A percentile compares a stretch with the other conserved stretches of the same genome.
Conservation (phyloP, 2,113 vertebrate species). For the Bubo bubo region DNA sequence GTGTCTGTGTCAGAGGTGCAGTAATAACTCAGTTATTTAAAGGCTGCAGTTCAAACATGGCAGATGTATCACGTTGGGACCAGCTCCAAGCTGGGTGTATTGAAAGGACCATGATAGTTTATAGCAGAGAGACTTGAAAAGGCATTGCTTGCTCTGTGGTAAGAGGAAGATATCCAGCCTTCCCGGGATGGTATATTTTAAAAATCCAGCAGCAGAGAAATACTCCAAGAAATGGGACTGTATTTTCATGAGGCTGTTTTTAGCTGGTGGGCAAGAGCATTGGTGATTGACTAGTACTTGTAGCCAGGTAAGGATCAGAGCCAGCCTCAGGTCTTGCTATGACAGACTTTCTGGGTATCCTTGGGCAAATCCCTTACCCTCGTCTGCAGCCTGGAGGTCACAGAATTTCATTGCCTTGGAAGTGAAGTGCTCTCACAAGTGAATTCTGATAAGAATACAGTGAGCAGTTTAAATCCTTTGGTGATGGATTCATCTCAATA, state of each 20-base stretch:
- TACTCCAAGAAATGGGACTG: neutral
- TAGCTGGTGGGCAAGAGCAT: neutral
- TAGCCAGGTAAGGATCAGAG: neutral
- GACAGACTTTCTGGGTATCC: neutral
- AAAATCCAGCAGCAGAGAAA: neutral
- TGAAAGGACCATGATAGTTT: neutral
- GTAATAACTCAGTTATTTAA: neutral
- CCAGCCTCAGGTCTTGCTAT: neutral
- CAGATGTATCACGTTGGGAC: neutral
- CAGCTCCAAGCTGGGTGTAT: neutral
- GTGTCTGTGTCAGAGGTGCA: neutral
- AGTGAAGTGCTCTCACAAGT: neutral
- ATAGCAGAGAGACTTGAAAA: neutral
- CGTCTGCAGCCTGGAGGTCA: neutral
- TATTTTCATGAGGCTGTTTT: neutral
- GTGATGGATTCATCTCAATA: neutral
- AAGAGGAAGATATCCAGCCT: neutral
- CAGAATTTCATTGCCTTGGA: neutral
- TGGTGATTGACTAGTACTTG: neutral
- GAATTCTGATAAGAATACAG: neutral
- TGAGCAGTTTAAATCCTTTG: neutral
- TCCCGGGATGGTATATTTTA: neutral
- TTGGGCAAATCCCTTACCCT: neutral
- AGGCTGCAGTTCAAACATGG: neutral
- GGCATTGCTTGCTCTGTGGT: neutral